A percentile compares a stretch with the other conserved stretches of the same genome.
These are phyloP conservation scores for Drosophila murphyi DNA, from an alignment of 1,140 invertebrate genomes.

Conservation along the genomic window DNA sequence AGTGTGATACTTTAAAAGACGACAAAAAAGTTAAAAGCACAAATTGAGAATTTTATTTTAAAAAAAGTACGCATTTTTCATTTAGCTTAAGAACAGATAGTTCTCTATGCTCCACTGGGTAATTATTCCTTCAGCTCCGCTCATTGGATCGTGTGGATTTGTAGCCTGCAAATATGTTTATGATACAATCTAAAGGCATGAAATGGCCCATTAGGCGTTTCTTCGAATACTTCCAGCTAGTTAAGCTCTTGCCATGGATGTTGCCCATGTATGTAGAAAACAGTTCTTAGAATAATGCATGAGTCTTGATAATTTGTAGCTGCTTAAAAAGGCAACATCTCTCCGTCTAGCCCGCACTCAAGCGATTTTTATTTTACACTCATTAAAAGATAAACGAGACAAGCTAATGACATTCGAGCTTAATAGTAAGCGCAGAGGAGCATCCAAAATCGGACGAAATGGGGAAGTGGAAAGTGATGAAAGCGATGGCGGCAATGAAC, in stretches of 20 bases:
- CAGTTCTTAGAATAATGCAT: background rate
- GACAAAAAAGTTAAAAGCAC: background rate
- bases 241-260: conserved; percentile 20
- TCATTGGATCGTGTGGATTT: conserved; percentile 12
- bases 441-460: background rate
- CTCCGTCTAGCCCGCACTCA: conserved; percentile 11
- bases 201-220: conserved; percentile 4
- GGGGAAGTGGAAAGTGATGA: conserved; percentile 32
- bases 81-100: background rate
- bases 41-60: too few species aligned
- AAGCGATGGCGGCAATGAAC: conserved; percentile 66
- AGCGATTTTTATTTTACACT: conserved; percentile 76
- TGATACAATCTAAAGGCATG: conserved; percentile 5
- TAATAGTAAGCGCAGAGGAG: conserved; percentile 53
- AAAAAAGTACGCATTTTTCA: too few species aligned
- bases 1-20: background rate
- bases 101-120: background rate
- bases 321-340: background rate
- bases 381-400: conserved; percentile 83
- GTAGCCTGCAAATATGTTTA: conserved; percentile 19
- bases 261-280: background rate
- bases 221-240: conserved; percentile 20
- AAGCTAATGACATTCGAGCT: conserved; percentile 77
- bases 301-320: conserved; percentile 38
- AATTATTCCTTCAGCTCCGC: background rate